Percentiles rank a stretch among this genome's conserved stretches.
These are phyloP conservation scores for Stenolophus ochropezus DNA, from an alignment of 2,888 invertebrate species.

Conservation along the genomic window DNA sequence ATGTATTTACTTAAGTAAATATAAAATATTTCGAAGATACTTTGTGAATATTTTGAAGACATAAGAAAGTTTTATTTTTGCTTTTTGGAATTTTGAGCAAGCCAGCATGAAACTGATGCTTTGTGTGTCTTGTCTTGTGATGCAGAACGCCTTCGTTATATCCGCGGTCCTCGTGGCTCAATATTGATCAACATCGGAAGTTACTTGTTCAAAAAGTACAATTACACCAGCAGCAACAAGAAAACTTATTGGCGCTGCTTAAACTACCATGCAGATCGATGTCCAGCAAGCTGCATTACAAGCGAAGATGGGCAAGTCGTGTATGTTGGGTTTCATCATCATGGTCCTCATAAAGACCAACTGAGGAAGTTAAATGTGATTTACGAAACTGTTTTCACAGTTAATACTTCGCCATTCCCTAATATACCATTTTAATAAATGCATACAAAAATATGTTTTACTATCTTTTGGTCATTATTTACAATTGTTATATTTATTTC, in stretches of 20 bases:
- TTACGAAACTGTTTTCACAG: constrained; percentile 3
- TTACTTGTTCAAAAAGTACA: constrained; percentile 36
- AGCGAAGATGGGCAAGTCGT: constrained; percentile 63
- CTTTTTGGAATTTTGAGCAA: no score
- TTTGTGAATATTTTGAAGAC: no score
- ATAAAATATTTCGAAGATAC: no score
- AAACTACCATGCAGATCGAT: constrained; percentile 68
- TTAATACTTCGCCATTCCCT: no score
- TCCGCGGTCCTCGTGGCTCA: constrained; percentile 11
- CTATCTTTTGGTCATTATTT: no score
- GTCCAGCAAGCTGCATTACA: constrained; percentile 68
- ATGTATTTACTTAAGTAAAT: no score
- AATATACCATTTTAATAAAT: no score
- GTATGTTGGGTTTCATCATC: not conserved
- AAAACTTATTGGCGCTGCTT: constrained; percentile 71
- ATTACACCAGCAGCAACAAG: not conserved
- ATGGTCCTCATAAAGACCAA: not conserved
- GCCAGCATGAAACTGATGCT: not conserved
- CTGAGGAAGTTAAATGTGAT: not conserved
- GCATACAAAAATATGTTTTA: no score
- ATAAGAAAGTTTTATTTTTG: no score
- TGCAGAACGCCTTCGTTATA: constrained; percentile 6
- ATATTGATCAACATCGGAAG: constrained; percentile 18
- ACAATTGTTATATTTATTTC: no score
- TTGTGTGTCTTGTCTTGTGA: constrained; percentile 8